Percentiles rank a stretch among this genome's conserved stretches.
phyloP scores from a whole-genome alignment of 2,888 invertebrate genomes.

The Uropetala carovei region DNA sequence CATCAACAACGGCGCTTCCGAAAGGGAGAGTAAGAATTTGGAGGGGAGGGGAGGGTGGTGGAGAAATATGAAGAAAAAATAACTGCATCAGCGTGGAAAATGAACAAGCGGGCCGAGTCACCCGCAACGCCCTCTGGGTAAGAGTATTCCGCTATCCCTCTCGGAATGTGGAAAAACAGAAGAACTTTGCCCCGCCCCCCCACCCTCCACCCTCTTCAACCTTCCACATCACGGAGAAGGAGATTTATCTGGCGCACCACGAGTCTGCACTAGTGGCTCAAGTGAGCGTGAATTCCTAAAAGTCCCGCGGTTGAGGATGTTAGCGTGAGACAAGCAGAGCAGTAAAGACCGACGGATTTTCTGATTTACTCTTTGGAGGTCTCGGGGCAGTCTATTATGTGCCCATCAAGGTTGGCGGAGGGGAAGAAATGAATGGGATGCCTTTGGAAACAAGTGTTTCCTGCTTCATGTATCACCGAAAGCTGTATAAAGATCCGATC shows the following conservation, averaged over 20 bases:
- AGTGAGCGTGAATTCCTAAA: not conserved
- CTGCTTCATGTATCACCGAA: no score
- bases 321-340: not conserved
- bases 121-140: not conserved
- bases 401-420: not conserved
- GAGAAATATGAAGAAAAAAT: not conserved
- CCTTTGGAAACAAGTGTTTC: not conserved
- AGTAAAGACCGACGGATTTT: not conserved
- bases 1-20: not conserved
- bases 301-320: not conserved
- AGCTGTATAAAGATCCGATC: no score
- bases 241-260: not conserved
- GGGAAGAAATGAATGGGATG: not conserved
- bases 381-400: not conserved
- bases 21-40: not conserved
- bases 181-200: not conserved
- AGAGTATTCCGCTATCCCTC: not conserved
- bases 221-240: no score
- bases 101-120: not conserved
- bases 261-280: not conserved
- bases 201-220: not conserved
- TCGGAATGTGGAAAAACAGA: constrained; percentile 3
- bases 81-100: not conserved
- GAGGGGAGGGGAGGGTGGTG: no score
- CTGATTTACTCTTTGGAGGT: not conserved